Percentiles rank a stretch among this genome's conserved stretches.
These are phyloP conservation scores for Oscheius onirici DNA, from an alignment of 2,888 invertebrate species.

Conservation along the genomic window DNA sequence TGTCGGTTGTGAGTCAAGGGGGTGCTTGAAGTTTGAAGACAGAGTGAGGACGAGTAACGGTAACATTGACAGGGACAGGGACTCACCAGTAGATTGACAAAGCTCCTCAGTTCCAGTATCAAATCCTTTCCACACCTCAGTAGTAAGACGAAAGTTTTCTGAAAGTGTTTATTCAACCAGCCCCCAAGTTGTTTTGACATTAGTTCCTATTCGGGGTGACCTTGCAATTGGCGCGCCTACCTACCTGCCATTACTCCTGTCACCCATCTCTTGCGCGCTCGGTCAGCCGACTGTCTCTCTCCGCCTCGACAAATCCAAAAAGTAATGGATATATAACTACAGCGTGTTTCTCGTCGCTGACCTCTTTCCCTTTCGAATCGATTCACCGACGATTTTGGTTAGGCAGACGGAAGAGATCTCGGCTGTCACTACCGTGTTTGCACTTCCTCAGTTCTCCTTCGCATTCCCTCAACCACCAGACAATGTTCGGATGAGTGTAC, in stretches of 20 bases:
- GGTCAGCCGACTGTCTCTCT: conserved; percentile 4
- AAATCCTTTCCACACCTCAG: conserved; percentile 33
- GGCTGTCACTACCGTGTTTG: conserved; percentile 10
- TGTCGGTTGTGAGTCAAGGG: background rate
- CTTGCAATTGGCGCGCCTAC: background rate
- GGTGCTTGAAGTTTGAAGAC: background rate
- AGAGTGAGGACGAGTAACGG: background rate
- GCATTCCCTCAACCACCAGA: background rate
- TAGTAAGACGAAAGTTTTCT: conserved; percentile 48
- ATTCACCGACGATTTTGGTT: background rate
- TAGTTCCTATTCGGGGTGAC: background rate
- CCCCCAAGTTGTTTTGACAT: background rate
- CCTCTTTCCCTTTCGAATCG: conserved; percentile 14
- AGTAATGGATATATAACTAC: conserved; percentile 1
- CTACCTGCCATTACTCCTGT: conserved; percentile 8
- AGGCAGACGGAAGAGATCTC: background rate
- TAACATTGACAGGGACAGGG: background rate
- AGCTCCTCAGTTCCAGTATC: conserved; percentile 43
- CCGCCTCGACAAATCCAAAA: background rate
- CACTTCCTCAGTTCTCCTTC: background rate
- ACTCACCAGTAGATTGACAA: conserved; percentile 46
- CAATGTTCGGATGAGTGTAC: no score
- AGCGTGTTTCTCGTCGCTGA: background rate
- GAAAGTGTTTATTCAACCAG: conserved; percentile 23
- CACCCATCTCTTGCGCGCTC: background rate